Evolutionary conservation across 2,888 invertebrate species (phyloP).

Genomic region (Sinodicranocentrus sp.): DNA sequence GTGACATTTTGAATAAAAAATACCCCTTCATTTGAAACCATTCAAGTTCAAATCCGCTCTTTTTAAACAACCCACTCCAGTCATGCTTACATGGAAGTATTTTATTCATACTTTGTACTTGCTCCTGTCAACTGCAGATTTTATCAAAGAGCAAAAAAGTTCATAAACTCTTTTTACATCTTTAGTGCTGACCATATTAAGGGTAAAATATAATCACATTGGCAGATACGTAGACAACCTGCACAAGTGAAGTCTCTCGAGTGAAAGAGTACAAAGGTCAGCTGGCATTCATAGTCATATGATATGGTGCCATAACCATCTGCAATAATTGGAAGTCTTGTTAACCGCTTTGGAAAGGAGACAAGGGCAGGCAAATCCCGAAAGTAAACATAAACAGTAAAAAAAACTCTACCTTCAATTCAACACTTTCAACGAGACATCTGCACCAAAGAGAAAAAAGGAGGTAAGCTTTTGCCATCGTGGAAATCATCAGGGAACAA

Average conservation of each 20-base stretch:
- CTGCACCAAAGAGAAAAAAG: not conserved
- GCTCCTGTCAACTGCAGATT: constrained; percentile 3
- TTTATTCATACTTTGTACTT: not conserved
- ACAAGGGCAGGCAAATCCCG: constrained; percentile 33
- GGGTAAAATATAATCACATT: too few relatives aligned
- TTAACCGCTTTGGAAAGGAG: constrained; percentile 5
- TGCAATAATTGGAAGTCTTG: not conserved
- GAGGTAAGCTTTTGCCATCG: too few relatives aligned
- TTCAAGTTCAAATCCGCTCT: constrained; percentile 27
- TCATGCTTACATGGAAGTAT: not conserved
- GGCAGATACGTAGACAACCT: too few relatives aligned
- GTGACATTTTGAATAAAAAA: constrained; percentile 24
- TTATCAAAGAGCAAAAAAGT: not conserved
- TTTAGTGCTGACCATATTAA: too few relatives aligned
- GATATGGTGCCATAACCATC: not conserved
- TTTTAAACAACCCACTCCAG: not conserved
- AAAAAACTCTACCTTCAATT: constrained; percentile 13
- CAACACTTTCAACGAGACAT: not conserved
- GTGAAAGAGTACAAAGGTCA: constrained; percentile 19
- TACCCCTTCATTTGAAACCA: constrained; percentile 26
- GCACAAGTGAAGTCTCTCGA: not conserved
- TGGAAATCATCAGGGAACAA: not conserved
- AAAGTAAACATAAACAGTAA: constrained; percentile 52
- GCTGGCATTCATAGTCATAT: not conserved
- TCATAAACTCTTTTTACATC: too few relatives aligned